phyloP scores from a whole-genome alignment of 2,797 vertebrate genomes.

The Zonotrichia albicollis region DNA sequence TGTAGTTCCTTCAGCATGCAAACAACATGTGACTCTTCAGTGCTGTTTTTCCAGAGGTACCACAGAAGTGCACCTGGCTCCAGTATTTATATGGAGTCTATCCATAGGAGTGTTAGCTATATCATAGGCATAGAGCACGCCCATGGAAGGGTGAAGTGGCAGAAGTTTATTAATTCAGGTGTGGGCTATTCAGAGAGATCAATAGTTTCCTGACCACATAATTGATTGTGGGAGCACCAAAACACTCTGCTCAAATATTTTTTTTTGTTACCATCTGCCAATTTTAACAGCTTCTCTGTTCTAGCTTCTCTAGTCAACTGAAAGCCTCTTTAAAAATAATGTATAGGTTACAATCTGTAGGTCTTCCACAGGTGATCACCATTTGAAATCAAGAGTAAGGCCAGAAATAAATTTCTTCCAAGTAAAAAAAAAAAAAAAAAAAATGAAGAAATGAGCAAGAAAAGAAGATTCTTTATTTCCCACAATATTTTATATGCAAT shows the following conservation, averaged over 20 bases:
- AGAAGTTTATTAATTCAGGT: neutral
- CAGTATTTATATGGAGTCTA: neutral
- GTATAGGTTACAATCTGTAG: neutral
- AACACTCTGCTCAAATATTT: neutral
- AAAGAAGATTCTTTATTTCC: neutral
- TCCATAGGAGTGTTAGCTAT: neutral
- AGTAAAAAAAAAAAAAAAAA: neutral
- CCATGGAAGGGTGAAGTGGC: neutral
- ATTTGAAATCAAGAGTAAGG: neutral
- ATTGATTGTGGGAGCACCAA: slow-evolving; percentile 17
- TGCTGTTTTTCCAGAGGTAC: neutral
- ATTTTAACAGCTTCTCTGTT: neutral
- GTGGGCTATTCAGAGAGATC: neutral
- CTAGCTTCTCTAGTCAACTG: neutral
- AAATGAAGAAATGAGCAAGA: neutral
- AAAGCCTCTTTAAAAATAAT: slow-evolving; percentile 2
- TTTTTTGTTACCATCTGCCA: neutral
- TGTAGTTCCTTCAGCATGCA: neutral
- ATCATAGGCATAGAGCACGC: neutral
- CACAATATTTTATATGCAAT: neutral
- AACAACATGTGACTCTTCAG: neutral
- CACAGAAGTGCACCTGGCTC: neutral
- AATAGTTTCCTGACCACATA: neutral
- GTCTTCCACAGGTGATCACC: neutral
- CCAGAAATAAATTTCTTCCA: neutral